Conservation (phyloP, 1,140 invertebrate genomes). For the Zaprionus tsacasi region DNA sequence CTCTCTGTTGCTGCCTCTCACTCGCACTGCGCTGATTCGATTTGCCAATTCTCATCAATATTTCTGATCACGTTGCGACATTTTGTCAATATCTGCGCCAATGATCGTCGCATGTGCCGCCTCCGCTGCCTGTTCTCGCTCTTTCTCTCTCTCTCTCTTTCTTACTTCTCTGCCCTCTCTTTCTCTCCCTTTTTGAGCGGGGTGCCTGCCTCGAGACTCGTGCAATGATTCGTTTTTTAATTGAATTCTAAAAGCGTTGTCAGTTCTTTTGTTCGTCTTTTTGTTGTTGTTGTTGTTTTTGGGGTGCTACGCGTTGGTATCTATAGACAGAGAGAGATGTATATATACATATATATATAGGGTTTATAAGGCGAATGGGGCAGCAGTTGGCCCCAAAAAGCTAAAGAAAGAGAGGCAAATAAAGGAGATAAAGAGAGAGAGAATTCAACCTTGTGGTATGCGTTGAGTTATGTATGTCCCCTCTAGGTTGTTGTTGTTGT, state of each 20-base stretch:
- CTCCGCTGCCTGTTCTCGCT: not conserved
- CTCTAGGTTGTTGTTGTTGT: constrained; percentile 32
- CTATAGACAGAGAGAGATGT: constrained; percentile 40
- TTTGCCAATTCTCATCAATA: constrained; percentile 77
- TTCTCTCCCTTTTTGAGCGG: constrained; percentile 1
- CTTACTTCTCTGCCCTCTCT: not conserved
- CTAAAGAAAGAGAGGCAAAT: not conserved
- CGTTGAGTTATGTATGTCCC: constrained; percentile 31
- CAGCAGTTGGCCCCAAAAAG: constrained; percentile 29
- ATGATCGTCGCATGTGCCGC: constrained; percentile 64
- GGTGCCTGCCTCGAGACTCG: constrained; percentile 48
- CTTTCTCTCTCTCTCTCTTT: not conserved
- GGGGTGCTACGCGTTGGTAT: constrained; percentile 72
- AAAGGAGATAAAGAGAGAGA: constrained; percentile 19
- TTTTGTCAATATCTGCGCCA: constrained; percentile 83
- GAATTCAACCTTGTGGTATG: constrained; percentile 75
- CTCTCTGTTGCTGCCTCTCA: not conserved
- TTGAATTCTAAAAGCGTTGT: constrained; percentile 82
- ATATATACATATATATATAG: not conserved
- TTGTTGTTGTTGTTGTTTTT: constrained; percentile 49
- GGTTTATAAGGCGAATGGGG: not conserved
- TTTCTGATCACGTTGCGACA: constrained; percentile 80
- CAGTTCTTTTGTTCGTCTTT: constrained; percentile 47
- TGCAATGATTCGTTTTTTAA: constrained; percentile 78
- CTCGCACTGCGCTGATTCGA: not conserved